These are phyloP conservation scores for Plodia interpunctella DNA, from an alignment of 1,140 invertebrate genomes.

Conservation along the genomic window DNA sequence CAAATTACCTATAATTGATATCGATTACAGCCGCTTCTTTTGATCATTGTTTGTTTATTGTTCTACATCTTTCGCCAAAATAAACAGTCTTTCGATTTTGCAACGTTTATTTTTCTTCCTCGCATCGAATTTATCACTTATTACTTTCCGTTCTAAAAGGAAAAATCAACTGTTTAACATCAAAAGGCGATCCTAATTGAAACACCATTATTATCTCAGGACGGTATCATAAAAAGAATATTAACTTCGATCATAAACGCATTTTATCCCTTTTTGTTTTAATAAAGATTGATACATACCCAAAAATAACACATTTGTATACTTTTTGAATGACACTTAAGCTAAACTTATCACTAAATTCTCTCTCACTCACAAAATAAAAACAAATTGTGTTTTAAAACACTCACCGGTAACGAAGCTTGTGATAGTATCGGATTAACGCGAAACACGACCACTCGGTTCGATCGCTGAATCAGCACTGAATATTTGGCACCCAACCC, in stretches of 20 bases:
- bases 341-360: neutral
- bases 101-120: no score
- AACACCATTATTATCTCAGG: neutral
- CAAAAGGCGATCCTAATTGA: neutral
- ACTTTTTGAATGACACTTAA: neutral
- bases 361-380: neutral
- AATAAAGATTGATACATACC: neutral
- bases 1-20: no score
- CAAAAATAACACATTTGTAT: neutral
- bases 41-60: no score
- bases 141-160: no score
- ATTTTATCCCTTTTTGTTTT: neutral
- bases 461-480: conserved; percentile 1
- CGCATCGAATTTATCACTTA: no score
- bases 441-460: neutral
- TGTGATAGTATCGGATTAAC: neutral
- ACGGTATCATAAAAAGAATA: neutral
- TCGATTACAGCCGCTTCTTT: no score
- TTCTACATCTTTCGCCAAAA: no score
- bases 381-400: neutral
- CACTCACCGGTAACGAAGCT: conserved; percentile 11
- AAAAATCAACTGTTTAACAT: neutral
- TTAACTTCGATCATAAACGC: neutral
- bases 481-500: neutral
- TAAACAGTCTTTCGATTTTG: no score